These are phyloP conservation scores for Cryptocheilus praepositus DNA, from an alignment of 2,888 invertebrate species.

Conservation along the genomic window DNA sequence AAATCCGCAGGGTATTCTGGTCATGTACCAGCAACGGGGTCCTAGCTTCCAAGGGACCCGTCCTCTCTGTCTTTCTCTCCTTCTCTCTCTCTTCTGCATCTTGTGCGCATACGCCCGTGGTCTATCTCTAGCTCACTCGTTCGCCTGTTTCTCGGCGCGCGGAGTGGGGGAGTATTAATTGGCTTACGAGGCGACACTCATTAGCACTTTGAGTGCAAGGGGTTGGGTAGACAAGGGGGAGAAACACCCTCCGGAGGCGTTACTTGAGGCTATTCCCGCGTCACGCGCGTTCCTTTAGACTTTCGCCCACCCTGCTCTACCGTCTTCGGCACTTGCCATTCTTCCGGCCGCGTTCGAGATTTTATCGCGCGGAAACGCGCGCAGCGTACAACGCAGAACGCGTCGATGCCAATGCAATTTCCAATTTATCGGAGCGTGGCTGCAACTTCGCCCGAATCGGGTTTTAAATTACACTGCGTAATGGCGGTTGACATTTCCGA, in stretches of 20 bases:
- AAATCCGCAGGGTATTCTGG: conserved; percentile 73
- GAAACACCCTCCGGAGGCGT: conserved; percentile 53
- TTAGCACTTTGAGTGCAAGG: conserved; percentile 74
- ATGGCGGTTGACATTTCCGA: conserved; percentile 28
- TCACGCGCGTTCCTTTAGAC: conserved; percentile 48
- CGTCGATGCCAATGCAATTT: conserved; percentile 15
- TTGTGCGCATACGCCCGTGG: background rate
- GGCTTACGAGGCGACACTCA: conserved; percentile 75
- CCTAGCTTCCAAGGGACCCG: conserved; percentile 47
- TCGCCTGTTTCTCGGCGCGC: conserved; percentile 19
- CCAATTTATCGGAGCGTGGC: too few species aligned
- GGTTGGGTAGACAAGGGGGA: conserved; percentile 54
- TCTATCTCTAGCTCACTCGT: conserved; percentile 15
- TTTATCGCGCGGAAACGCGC: too few species aligned
- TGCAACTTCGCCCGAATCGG: background rate
- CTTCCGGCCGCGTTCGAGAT: conserved; percentile 11
- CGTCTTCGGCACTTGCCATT: conserved; percentile 27
- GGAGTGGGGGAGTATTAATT: conserved; percentile 70
- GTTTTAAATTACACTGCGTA: conserved; percentile 12
- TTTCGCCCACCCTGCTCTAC: conserved; percentile 29
- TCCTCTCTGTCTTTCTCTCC: conserved; percentile 17
- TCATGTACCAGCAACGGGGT: conserved; percentile 69
- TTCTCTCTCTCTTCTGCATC: background rate
- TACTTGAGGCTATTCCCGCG: conserved; percentile 43
- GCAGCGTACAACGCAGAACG: background rate